These are phyloP conservation scores for Drosophila lowei DNA, from an alignment of 1,140 invertebrate species.

Conservation along the genomic window DNA sequence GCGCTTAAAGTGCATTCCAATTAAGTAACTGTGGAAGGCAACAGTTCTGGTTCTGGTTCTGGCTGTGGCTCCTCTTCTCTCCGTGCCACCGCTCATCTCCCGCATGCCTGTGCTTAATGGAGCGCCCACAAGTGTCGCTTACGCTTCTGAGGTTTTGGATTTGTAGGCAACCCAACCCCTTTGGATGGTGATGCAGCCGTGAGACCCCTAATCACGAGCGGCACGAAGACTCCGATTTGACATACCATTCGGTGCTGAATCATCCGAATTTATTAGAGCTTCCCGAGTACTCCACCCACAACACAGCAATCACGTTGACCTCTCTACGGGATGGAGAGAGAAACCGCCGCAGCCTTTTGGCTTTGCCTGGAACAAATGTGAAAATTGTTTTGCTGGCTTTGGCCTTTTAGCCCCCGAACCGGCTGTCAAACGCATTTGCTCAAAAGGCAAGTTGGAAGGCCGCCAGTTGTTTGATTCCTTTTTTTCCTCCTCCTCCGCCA, in stretches of 20 bases:
- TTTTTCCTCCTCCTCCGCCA: too few species aligned
- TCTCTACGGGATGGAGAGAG: background rate
- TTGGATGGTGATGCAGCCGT: background rate
- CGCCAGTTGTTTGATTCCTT: slow-evolving; percentile 54
- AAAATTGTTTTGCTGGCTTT: slow-evolving; percentile 73
- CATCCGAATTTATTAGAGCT: background rate
- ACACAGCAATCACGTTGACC: slow-evolving; percentile 7
- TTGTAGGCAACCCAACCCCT: background rate
- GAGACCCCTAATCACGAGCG: slow-evolving; percentile 14
- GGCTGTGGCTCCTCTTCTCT: background rate
- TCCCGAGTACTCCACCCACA: background rate
- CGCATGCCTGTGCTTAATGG: slow-evolving; percentile 49
- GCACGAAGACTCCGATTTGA: background rate
- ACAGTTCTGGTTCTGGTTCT: slow-evolving; percentile 21
- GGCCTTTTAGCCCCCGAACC: slow-evolving; percentile 34
- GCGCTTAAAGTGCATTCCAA: slow-evolving; percentile 74
- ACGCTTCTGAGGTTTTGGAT: slow-evolving; percentile 46
- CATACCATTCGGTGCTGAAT: too few species aligned
- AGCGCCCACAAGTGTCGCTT: slow-evolving; percentile 66
- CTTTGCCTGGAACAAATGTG: slow-evolving; percentile 42
- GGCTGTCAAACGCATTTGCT: slow-evolving; percentile 71
- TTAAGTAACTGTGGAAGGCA: slow-evolving; percentile 63
- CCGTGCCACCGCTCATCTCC: background rate
- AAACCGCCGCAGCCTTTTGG: slow-evolving; percentile 5
- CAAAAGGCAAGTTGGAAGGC: slow-evolving; percentile 49